Conservation (phyloP, 2,888 invertebrate species). For the Cotesia congregata region DNA sequence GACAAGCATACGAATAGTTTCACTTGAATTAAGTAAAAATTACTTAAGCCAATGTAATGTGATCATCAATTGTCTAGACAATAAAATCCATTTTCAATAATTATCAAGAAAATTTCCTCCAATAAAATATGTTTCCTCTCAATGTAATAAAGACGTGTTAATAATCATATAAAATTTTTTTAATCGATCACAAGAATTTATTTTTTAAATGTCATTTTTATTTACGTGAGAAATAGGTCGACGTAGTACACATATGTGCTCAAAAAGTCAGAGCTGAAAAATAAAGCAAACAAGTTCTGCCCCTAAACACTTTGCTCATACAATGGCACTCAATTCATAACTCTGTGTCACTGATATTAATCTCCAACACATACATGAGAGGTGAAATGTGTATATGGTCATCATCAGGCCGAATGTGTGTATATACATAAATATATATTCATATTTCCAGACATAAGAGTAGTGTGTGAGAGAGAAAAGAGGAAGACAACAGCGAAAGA, state of each 20-base stretch:
- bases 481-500: background rate
- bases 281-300: constrained; percentile 17
- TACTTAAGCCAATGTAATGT: too few species aligned
- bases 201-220: background rate
- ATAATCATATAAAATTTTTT: background rate
- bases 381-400: background rate
- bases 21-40: too few species aligned
- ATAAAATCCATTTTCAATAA: too few species aligned
- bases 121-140: too few species aligned
- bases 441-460: background rate
- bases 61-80: too few species aligned
- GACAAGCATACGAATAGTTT: too few species aligned
- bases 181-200: background rate
- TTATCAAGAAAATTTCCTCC: too few species aligned
- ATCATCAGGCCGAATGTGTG: background rate
- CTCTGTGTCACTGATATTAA: constrained; percentile 40
- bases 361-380: background rate
- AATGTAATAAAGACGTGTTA: too few species aligned
- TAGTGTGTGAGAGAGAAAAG: background rate
- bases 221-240: constrained; percentile 23
- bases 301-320: constrained; percentile 8
- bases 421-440: background rate
- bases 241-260: constrained; percentile 38
- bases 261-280: constrained; percentile 31
- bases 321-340: constrained; percentile 42